A percentile compares a stretch with the other conserved stretches of the same genome.
Conservation (phyloP, 1,140 invertebrate species). For the Drosophila rhopaloa region DNA sequence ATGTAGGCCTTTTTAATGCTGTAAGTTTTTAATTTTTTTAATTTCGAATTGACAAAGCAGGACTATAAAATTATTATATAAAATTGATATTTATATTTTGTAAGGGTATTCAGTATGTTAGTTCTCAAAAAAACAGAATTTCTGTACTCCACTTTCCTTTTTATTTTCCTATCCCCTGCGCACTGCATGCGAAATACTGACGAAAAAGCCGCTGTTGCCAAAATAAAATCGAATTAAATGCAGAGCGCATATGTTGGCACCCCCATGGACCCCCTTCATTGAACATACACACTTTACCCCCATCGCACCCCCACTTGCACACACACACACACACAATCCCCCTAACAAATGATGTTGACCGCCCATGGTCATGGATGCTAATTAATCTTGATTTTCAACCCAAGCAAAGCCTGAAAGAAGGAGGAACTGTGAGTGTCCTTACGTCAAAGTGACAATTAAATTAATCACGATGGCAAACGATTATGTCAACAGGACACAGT, state of each 20-base stretch:
- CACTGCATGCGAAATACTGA: slow-evolving; percentile 50
- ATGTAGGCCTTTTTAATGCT: no score
- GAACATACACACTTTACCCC: neutral
- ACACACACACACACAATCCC: slow-evolving; percentile 3
- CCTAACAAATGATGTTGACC: slow-evolving; percentile 77
- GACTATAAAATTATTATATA: neutral
- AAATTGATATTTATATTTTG: neutral
- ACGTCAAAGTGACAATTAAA: slow-evolving; percentile 82
- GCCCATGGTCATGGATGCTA: slow-evolving; percentile 73
- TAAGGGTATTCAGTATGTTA: slow-evolving; percentile 5
- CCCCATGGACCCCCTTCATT: neutral
- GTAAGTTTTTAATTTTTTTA: no score
- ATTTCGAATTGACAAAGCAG: no score
- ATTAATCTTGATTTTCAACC: slow-evolving; percentile 79
- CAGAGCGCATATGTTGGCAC: slow-evolving; percentile 38
- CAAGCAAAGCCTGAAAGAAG: slow-evolving; percentile 14
- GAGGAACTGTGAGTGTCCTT: slow-evolving; percentile 31
- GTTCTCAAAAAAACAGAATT: neutral
- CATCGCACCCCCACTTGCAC: neutral
- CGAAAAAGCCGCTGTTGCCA: slow-evolving; percentile 20
- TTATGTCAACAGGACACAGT: slow-evolving; percentile 74
- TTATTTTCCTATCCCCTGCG: slow-evolving; percentile 17
- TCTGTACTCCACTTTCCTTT: neutral
- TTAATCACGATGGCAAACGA: slow-evolving; percentile 80
- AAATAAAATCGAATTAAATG: slow-evolving; percentile 68